Evolutionary conservation across 1,140 invertebrate species (phyloP), one percentile per base, ranked within the genome.

Genomic region (Zaprionus ornatus): DNA sequence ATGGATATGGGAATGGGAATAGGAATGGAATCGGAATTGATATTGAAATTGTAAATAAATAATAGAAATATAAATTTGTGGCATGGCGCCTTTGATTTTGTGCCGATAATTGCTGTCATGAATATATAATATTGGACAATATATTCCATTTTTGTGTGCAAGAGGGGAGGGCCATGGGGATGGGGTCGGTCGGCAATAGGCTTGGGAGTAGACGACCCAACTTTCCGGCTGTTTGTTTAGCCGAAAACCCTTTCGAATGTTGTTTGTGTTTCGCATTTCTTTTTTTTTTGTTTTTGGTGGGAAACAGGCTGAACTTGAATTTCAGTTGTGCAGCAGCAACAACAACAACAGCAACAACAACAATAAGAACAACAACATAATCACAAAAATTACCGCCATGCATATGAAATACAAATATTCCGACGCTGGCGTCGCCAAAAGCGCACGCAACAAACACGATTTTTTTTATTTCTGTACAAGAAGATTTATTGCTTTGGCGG

Each of bases 381-480:
- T 90, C 85, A 88, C 78, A 90, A 84, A 86, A 84, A 88, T 88
- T 88, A 88, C 84, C 77, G 80, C 85, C 84, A 90, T 88, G 84
- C 84, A 88, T 88, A 88, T 88, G 85, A 88, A 90, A 88, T 84
- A 81, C 85, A 90, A 88, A 90, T 88, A 81, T 87, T 48, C 74
- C 79, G 72, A 64, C 19, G 48, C 19, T 57, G 52, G 19, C 40
- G 40, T 63, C 60, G 55, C 70, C 69, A 67, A 61, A 82, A 90
- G 75, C 72, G 85, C 81, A 90, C 85, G 85, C 85, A 90, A 82
- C 69, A 74, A 86, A 79, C 73, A 81, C 64, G 72, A 87, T 73
- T 32, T 59, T 68, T 80, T 56, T 40, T 63, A 70, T 78, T 57
- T 55, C 27, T 32, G 62, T 59, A 74, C 64, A 75, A 88, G 67